Percentiles rank a stretch among this genome's conserved stretches.
Evolutionary conservation across 2,888 invertebrate species (phyloP).

Genomic region (Xestoiulus laeticollis): DNA sequence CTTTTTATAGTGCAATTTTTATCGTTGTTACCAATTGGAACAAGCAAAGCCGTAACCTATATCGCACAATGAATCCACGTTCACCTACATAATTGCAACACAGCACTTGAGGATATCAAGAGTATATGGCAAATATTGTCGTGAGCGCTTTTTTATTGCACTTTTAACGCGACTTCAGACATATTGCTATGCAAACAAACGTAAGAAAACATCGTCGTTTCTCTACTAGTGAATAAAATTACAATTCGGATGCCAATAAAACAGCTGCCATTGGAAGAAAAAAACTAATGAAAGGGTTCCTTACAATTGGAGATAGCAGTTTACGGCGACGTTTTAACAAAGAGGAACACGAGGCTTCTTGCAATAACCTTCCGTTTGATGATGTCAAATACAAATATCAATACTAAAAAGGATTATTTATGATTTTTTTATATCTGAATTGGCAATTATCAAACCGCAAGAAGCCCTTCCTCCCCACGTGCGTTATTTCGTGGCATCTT

Average conservation of each 20-base stretch:
- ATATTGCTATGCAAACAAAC: neutral
- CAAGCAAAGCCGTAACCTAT: neutral
- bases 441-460: neutral
- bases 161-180: constrained; percentile 16
- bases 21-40: neutral
- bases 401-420: neutral
- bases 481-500: neutral
- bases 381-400: constrained; percentile 20
- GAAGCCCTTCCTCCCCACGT: neutral
- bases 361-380: constrained; percentile 22
- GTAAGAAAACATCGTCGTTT: neutral
- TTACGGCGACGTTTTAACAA: neutral
- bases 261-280: neutral
- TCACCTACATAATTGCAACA: neutral
- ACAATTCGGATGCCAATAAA: constrained; percentile 29
- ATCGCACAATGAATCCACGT: no score
- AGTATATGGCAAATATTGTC: neutral
- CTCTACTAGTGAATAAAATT: constrained; percentile 20
- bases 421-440: neutral
- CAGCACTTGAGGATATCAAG: neutral
- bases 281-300: constrained; percentile 3
- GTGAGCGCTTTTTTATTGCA: neutral
- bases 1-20: neutral
- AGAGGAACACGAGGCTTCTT: neutral
- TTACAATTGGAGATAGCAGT: constrained; percentile 10